Percentiles rank a stretch among this genome's conserved stretches.
phyloP scores from a whole-genome alignment of 1,140 invertebrate species.

The Pseudomyrmex sp. region DNA sequence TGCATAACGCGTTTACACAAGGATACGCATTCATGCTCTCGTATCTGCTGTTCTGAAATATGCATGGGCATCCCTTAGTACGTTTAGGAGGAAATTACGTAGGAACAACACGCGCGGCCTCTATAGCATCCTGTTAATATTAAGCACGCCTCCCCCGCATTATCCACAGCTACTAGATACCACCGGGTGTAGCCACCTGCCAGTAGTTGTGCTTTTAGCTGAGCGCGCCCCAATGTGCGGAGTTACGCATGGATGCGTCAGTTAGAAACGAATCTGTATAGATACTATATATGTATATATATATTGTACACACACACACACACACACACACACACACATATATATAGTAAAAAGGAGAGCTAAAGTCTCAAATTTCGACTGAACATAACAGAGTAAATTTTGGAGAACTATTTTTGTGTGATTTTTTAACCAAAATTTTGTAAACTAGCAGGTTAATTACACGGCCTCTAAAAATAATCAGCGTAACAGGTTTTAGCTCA shows the following conservation, averaged over 20 bases:
- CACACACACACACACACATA: no score
- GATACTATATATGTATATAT: no score
- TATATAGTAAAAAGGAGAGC: no score
- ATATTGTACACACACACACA: no score
- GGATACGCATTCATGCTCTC: slow-evolving; percentile 60
- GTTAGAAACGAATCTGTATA: background rate
- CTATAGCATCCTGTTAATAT: slow-evolving; percentile 79
- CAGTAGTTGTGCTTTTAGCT: slow-evolving; percentile 58
- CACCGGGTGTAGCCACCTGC: slow-evolving; percentile 55
- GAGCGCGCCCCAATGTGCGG: slow-evolving; percentile 1
- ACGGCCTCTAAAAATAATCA: no score
- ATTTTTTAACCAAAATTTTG: no score
- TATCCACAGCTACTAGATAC: slow-evolving; percentile 68
- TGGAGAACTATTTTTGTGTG: no score
- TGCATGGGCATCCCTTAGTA: slow-evolving; percentile 78
- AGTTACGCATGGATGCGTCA: slow-evolving; percentile 15
- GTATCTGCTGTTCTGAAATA: slow-evolving; percentile 74
- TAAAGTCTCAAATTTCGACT: no score
- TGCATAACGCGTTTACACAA: slow-evolving; percentile 23
- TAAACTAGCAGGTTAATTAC: no score
- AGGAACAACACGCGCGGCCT: slow-evolving; percentile 77
- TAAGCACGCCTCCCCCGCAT: slow-evolving; percentile 74
- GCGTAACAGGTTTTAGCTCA: no score
- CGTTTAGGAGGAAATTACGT: slow-evolving; percentile 80
- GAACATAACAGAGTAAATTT: no score